These are phyloP conservation scores for Dascyllus trimaculatus DNA, from an alignment of 2,113 vertebrate genomes.

Conservation along the genomic window DNA sequence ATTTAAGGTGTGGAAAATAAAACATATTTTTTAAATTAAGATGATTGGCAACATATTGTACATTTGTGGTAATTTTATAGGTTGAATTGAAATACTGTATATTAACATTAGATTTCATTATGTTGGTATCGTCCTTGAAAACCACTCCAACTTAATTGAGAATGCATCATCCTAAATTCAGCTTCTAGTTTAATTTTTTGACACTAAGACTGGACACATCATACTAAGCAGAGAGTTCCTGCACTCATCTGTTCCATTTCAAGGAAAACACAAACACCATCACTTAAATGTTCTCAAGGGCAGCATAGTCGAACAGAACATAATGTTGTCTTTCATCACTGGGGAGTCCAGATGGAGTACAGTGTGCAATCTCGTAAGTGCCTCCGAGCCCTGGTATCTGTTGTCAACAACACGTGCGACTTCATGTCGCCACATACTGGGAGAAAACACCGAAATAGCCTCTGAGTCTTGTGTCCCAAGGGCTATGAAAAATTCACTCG, in stretches of 20 bases:
- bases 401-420: slow-evolving; percentile 55
- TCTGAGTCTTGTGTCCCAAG: slow-evolving; percentile 62
- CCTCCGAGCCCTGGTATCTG: slow-evolving; percentile 28
- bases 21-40: background rate
- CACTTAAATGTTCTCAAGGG: slow-evolving; percentile 46
- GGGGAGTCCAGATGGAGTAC: slow-evolving; percentile 58
- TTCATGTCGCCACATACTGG: slow-evolving; percentile 38
- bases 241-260: slow-evolving; percentile 2
- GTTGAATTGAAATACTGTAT: background rate
- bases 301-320: slow-evolving; percentile 18
- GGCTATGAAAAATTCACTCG: slow-evolving; percentile 77
- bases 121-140: background rate
- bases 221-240: background rate
- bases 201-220: background rate
- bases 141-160: background rate
- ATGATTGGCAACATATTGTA: background rate
- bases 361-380: slow-evolving; percentile 35
- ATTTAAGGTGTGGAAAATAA: background rate
- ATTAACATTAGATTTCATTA: background rate
- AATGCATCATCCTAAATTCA: background rate
- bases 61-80: background rate
- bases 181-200: background rate
- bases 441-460: slow-evolving; percentile 58
- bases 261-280: slow-evolving; percentile 41
- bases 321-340: slow-evolving; percentile 46